Conservation (phyloP, 2,113 vertebrate genomes). For the Ursus arctos region DNA sequence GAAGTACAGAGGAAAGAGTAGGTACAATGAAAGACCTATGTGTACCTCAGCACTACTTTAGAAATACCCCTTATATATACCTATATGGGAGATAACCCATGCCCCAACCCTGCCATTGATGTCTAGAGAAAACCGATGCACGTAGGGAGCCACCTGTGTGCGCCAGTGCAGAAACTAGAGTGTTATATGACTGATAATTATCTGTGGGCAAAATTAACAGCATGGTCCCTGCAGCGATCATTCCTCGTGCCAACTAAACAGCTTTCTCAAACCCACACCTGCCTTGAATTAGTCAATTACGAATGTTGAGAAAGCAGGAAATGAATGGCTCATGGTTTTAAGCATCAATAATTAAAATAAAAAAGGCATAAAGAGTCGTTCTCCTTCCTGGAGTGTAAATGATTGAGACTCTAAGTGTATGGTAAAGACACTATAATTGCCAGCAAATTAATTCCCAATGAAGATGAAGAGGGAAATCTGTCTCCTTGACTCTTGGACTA, state of each 20-base stretch:
- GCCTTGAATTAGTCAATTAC: slow-evolving; percentile 75
- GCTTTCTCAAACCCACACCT: slow-evolving; percentile 40
- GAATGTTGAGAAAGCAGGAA: slow-evolving; percentile 76
- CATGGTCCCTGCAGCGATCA: neutral
- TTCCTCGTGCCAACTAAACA: slow-evolving; percentile 41
- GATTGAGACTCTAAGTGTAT: slow-evolving; percentile 82
- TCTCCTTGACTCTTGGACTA: slow-evolving; percentile 59
- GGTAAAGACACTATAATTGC: slow-evolving; percentile 82
- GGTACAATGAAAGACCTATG: neutral
- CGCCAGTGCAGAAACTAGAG: neutral
- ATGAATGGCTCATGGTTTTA: slow-evolving; percentile 79
- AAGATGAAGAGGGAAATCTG: slow-evolving; percentile 73
- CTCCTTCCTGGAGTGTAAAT: slow-evolving; percentile 85
- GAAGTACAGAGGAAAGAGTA: neutral
- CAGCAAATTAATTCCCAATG: slow-evolving; percentile 83
- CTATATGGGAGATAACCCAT: neutral
- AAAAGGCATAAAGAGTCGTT: slow-evolving; percentile 75
- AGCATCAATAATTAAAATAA: slow-evolving; percentile 88
- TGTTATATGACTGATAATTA: slow-evolving; percentile 53
- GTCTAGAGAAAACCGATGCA: neutral
- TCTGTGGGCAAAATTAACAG: slow-evolving; percentile 63
- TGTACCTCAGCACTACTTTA: neutral
- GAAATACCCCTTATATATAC: neutral
- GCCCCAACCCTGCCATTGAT: too few species aligned
- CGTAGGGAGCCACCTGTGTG: neutral